Base-by-base conservation (phyloP, 2,797 vertebrate species). In the Masticophis lateralis region DNA sequence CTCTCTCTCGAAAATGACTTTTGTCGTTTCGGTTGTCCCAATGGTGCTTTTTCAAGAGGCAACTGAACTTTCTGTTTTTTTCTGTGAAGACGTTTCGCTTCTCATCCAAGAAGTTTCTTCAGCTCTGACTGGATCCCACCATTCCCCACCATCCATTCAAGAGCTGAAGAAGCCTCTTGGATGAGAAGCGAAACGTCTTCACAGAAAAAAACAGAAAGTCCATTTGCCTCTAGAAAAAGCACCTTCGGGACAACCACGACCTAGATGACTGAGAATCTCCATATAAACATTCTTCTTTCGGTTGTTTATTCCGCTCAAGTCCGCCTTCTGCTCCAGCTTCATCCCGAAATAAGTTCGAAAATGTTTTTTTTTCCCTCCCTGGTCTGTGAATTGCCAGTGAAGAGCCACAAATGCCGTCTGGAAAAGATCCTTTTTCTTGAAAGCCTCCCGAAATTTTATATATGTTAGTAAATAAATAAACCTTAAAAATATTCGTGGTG, bases 1-100 rank as follows among this genome's bases (percentile, higher is more conserved):
- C 53, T 1, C 28, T 16, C 53, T 1, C 0, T 0, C 14, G 43
- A 20, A n/a, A 37, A 74, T 20, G 37, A 79, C 10, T 43, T 47
- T 47, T 22, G 18, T 43, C 9, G 8, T 79, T 79, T 79, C 74
- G 74, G 74, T 43, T 79, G 74, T 43, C 25, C 25, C 61, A 63
- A 63, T 1, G 11, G 27, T 28, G 10, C 8, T 63, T 63, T 63
- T 63, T 61, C 25, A 27, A 61, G 25, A 61, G 2, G 60, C 60
- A 61, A 61, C 60, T 61, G 9, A 25, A 61, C 25, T 61, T 61
- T 61, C 25, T 61, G 60, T 0, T 28, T 27, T 27, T 63, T 63
- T 28, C 10, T 63, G 12, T 28, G 27, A 63, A 63, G 25, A 27
- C 25, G 25, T 61, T 61, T 27, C 25, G 9, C 25, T 61, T 61